These are phyloP conservation scores for Meloidogyne hapla DNA, from an alignment of 1,140 invertebrate genomes.

Conservation along the genomic window DNA sequence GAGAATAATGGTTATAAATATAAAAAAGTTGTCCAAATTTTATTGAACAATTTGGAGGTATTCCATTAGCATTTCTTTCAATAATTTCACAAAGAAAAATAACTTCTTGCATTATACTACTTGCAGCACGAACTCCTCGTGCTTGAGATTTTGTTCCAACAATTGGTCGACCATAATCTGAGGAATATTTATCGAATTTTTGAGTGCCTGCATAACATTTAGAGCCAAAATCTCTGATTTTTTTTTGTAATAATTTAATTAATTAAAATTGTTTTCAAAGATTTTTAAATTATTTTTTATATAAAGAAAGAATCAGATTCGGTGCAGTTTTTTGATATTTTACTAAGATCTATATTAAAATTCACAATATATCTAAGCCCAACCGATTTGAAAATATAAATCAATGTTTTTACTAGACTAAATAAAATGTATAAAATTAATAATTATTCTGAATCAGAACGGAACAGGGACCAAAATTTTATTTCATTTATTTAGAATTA, in stretches of 20 bases:
- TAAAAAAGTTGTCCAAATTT: constrained; percentile 40
- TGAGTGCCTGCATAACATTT: constrained; percentile 3
- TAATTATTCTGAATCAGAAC: no score
- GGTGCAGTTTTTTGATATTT: no score
- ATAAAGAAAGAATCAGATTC: no score
- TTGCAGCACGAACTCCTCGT: constrained; percentile 24
- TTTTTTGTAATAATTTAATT: neutral
- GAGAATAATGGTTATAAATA: constrained; percentile 28
- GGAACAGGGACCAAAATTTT: no score
- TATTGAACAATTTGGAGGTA: constrained; percentile 32
- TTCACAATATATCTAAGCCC: no score
- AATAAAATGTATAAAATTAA: no score
- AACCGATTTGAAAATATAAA: no score
- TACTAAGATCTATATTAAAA: no score
- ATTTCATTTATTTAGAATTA: no score
- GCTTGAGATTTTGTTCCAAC: constrained; percentile 36
- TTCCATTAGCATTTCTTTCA: constrained; percentile 22
- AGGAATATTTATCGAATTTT: constrained; percentile 36
- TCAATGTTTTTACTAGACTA: no score
- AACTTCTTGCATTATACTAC: constrained; percentile 25
- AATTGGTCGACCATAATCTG: constrained; percentile 32
- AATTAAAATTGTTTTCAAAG: neutral
- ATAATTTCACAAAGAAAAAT: constrained; percentile 47
- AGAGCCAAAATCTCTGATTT: constrained; percentile 14
- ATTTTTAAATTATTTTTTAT: no score